Conservation (phyloP, 2,113 vertebrate genomes). For the Aldabrachelys gigantea region DNA sequence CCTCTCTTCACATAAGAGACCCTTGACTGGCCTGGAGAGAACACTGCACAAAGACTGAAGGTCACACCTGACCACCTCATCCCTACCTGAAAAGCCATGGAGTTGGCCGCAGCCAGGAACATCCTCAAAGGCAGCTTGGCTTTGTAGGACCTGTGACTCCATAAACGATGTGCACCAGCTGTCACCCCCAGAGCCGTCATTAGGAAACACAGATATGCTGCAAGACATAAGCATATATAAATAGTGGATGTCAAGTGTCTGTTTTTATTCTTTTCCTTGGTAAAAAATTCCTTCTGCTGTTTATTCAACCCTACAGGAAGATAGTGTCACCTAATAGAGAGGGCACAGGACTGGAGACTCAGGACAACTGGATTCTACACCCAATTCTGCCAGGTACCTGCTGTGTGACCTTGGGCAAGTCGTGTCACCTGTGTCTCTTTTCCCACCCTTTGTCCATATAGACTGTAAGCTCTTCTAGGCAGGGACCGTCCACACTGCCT, state of each 20-base stretch:
- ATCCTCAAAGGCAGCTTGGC: constrained; percentile 85
- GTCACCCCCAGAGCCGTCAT: constrained; percentile 82
- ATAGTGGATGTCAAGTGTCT: background rate
- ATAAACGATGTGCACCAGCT: constrained; percentile 81
- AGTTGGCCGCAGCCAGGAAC: constrained; percentile 85
- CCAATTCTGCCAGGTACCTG: background rate
- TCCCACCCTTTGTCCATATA: background rate
- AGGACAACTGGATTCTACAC: background rate
- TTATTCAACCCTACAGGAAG: accelerated
- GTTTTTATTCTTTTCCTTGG: background rate
- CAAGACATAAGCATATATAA: constrained; percentile 65
- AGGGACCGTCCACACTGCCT: background rate
- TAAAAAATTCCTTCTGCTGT: background rate
- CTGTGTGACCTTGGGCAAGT: background rate
- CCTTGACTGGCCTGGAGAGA: background rate
- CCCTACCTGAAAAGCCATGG: constrained; percentile 88
- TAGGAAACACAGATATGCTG: constrained; percentile 83
- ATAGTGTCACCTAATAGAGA: background rate
- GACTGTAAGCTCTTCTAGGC: accelerated
- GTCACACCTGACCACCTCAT: background rate
- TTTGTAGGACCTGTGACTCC: constrained; percentile 88
- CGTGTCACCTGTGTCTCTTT: accelerated
- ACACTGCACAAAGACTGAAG: background rate
- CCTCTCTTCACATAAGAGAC: background rate
- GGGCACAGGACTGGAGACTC: background rate